Base-by-base conservation (phyloP, 2,113 vertebrate species). In the Corydoras sp. region DNA sequence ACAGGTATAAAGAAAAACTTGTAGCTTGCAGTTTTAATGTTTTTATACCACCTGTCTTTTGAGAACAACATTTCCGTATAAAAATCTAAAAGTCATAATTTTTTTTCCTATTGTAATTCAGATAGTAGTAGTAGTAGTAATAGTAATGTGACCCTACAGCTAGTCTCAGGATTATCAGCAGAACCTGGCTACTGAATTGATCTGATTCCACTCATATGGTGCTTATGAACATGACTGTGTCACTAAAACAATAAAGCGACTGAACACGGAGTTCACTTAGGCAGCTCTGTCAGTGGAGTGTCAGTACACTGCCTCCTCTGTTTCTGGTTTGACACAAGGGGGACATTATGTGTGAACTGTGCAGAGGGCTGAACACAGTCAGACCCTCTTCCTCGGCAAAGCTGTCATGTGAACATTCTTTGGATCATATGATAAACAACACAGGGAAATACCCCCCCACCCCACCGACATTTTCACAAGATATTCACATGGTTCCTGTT, bases 391-490 rank as follows among this genome's bases (percentile, higher is more conserved):
- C 83, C 84, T 85, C 84, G 79, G 78, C 68, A 81, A 79, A 75
- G 29, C 15, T 83, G 78, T 88, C 84, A 86, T 83, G 83, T 82
- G 83, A 82, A 74, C 58, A 62, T 58, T 62, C 51, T 73, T 54
- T 48, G 55, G 73, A 81, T 88, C 87, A 88, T 83, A 81, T 88
- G 86, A 88, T 81, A 61, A 82, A 69, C 80, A 75, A 60, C 59
- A 56, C 13, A 58, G 48, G 50, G 30, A 31, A 62, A 61, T 31
- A n/a, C 32, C 10, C 10, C 10, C 10, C 10, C 10, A 6, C 13
- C 51, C 51, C 51, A 9, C 31, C 9, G 11, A 50, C 2, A 15
- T 15, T 31, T 51, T 51, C 48, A 58, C 18, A 55, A 61, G 65
- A 65, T 29, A 0, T 30, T 14, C 30, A 4, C 48, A 59, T 31